A percentile compares a stretch with the other conserved stretches of the same genome.
These are phyloP conservation scores for Platyura marginata DNA, from an alignment of 1,140 invertebrate species.

Conservation along the genomic window DNA sequence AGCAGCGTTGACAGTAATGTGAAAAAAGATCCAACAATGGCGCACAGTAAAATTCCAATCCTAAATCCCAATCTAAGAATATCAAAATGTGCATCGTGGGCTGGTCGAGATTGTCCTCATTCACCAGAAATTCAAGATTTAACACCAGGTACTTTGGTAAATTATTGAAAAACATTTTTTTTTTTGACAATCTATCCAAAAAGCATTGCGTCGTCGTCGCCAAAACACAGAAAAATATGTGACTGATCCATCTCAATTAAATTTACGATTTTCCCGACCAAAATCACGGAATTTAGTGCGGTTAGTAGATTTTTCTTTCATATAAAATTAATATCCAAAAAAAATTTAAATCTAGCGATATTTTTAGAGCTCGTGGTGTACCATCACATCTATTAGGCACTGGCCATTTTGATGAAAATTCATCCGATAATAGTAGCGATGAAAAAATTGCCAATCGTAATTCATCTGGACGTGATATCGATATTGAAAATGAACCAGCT, in stretches of 20 bases:
- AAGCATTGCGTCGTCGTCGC: constrained; percentile 43
- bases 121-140: constrained; percentile 16
- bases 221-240: constrained; percentile 54
- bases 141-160: constrained; percentile 26
- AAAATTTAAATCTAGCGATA: background rate
- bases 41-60: constrained; percentile 20
- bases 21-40: constrained; percentile 4
- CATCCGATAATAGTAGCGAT: constrained; percentile 12
- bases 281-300: constrained; percentile 22
- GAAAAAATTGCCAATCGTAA: background rate
- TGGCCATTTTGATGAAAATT: constrained; percentile 13
- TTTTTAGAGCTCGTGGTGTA: constrained; percentile 11
- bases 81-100: constrained; percentile 36
- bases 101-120: constrained; percentile 20
- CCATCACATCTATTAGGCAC: constrained; percentile 11
- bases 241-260: constrained; percentile 49
- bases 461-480: background rate
- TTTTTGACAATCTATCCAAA: too few species aligned
- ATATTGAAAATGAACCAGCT: background rate
- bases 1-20: constrained; percentile 11
- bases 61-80: constrained; percentile 16
- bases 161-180: constrained; percentile 24
- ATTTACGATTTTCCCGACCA: constrained; percentile 49
- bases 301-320: too few species aligned
- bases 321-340: background rate